These are phyloP conservation scores for Rhagologus leucostigma DNA, from an alignment of 2,113 vertebrate species.

Conservation along the genomic window DNA sequence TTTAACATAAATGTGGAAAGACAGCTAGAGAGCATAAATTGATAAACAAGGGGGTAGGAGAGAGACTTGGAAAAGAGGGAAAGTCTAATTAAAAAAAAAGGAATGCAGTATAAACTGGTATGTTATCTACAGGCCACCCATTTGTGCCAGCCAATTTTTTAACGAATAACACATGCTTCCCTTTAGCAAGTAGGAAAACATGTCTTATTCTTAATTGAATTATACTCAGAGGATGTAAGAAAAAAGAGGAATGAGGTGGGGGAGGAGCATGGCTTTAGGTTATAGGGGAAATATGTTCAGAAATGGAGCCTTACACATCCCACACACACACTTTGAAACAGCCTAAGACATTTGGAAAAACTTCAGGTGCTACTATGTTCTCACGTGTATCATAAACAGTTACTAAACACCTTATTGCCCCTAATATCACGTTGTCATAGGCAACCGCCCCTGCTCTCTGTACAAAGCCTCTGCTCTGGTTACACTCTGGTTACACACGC, in stretches of 20 bases:
- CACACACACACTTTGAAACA: neutral
- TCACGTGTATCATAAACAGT: constrained; percentile 33
- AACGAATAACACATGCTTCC: constrained; percentile 21
- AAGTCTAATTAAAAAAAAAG: neutral
- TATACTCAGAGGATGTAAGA: constrained; percentile 14
- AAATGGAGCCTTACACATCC: neutral
- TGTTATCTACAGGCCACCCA: constrained; percentile 1
- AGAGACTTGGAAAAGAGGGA: neutral
- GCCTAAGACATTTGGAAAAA: neutral
- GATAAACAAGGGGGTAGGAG: neutral
- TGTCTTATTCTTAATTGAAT: constrained; percentile 48
- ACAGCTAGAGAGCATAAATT: neutral
- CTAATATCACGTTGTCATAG: neutral
- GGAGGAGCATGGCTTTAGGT: neutral
- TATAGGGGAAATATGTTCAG: neutral
- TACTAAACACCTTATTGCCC: constrained; percentile 30
- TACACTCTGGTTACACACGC: neutral
- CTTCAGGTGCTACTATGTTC: neutral
- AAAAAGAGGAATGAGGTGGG: constrained; percentile 6
- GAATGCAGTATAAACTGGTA: neutral
- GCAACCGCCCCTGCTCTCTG: neutral
- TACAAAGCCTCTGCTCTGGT: neutral
- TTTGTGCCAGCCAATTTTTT: constrained; percentile 43
- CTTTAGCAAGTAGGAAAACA: constrained; percentile 38
- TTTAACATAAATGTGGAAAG: neutral